These are phyloP conservation scores for Eupeodes corollae DNA, from an alignment of 1,140 invertebrate genomes.

Conservation along the genomic window DNA sequence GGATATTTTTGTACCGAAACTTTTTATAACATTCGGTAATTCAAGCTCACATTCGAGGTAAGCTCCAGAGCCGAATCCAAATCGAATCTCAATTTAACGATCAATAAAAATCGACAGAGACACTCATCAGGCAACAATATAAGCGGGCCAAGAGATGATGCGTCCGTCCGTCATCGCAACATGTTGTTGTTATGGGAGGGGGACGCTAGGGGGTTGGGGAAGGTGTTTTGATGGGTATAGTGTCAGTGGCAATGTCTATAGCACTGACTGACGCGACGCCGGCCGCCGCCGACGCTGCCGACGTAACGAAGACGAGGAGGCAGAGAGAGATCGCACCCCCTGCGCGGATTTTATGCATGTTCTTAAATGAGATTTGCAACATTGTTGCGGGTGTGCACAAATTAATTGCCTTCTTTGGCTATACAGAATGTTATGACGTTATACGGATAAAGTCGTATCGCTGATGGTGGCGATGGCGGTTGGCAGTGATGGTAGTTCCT, in stretches of 20 bases:
- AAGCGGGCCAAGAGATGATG: no score
- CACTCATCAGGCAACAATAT: constrained; percentile 1
- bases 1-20: no score
- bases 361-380: constrained; percentile 12
- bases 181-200: no score
- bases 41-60: constrained; percentile 36
- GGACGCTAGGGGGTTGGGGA: no score
- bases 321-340: no score
- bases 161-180: no score
- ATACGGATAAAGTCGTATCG: neutral
- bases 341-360: no score
- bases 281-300: no score
- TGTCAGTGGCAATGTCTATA: no score
- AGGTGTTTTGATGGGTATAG: no score
- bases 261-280: no score
- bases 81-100: constrained; percentile 32
- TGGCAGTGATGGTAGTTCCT: neutral
- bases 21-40: constrained; percentile 15
- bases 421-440: neutral
- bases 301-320: no score
- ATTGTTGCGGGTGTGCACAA: constrained; percentile 31
- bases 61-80: constrained; percentile 21
- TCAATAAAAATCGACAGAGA: constrained; percentile 36
- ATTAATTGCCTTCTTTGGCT: constrained; percentile 24
- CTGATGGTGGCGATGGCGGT: neutral